phyloP scores from a whole-genome alignment of 2,888 invertebrate genomes.

The Dichetophora obliterata region DNA sequence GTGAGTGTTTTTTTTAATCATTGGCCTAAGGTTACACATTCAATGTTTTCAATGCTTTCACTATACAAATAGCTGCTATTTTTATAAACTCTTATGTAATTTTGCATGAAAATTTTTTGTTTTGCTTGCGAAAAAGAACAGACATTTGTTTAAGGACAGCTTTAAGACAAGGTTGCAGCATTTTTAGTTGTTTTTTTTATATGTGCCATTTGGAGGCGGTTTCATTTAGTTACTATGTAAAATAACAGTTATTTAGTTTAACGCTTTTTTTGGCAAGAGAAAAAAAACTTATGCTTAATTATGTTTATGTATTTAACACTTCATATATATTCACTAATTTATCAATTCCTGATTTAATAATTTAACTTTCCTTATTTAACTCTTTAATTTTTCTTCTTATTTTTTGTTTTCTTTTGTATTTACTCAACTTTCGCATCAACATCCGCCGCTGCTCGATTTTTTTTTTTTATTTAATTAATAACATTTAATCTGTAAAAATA shows the following conservation, averaged over 20 bases:
- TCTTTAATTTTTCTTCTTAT: background rate
- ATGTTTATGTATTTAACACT: constrained; percentile 33
- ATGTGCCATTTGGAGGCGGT: background rate
- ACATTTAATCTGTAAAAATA: too few relatives aligned
- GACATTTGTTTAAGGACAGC: too few relatives aligned
- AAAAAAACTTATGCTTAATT: constrained; percentile 4
- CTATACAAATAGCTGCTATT: too few relatives aligned
- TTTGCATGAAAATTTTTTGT: too few relatives aligned
- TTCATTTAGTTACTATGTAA: background rate
- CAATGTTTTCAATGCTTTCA: too few relatives aligned
- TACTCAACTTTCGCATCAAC: constrained; percentile 25
- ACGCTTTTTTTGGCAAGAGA: background rate
- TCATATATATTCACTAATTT: constrained; percentile 52
- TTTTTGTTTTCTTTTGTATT: background rate
- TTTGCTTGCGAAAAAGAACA: too few relatives aligned
- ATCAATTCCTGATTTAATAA: constrained; percentile 60
- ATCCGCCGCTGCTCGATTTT: constrained; percentile 15
- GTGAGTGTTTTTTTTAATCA: constrained; percentile 24
- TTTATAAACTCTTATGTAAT: too few relatives aligned
- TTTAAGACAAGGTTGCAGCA: background rate
- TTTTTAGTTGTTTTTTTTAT: background rate
- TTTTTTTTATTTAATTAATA: constrained; percentile 10
- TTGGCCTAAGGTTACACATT: constrained; percentile 4
- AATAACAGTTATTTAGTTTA: background rate
- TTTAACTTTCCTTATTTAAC: constrained; percentile 31